A percentile compares a stretch with the other conserved stretches of the same genome.
These are phyloP conservation scores for Thalpophila matura DNA, from an alignment of 2,888 invertebrate genomes.

Conservation along the genomic window DNA sequence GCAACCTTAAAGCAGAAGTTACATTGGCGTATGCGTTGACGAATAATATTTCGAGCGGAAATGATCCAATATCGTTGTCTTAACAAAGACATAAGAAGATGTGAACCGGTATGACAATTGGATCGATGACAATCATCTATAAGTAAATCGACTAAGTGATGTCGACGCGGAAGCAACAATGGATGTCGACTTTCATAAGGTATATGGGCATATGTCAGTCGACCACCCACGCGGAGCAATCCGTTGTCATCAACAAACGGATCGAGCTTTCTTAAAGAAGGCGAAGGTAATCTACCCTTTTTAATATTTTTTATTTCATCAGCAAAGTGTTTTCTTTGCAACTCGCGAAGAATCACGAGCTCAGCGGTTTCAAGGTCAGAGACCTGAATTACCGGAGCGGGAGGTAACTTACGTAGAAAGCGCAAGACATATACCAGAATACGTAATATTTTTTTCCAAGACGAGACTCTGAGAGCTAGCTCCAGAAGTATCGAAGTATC, in stretches of 20 bases:
- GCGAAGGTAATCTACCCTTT: neutral
- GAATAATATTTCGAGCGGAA: neutral
- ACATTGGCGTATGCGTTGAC: neutral
- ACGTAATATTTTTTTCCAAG: neutral
- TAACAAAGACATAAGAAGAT: conserved; percentile 4
- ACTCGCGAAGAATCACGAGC: neutral
- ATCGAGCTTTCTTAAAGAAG: neutral
- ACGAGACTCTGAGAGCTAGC: conserved; percentile 1
- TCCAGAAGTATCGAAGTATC: too few species aligned
- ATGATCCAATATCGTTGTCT: conserved; percentile 3
- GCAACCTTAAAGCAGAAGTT: neutral
- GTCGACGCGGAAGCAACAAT: neutral
- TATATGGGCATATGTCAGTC: neutral
- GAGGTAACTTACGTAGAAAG: neutral
- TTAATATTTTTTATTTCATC: neutral
- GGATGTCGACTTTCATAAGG: neutral
- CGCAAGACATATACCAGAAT: too few species aligned
- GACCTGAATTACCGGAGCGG: neutral
- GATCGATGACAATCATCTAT: conserved; percentile 2
- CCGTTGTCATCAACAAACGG: neutral
- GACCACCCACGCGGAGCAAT: neutral
- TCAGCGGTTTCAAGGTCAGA: neutral
- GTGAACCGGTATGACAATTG: conserved; percentile 9
- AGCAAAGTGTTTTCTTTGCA: neutral
- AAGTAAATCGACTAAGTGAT: neutral